A percentile compares a stretch with the other conserved stretches of the same genome.
phyloP scores from a whole-genome alignment of 2,888 invertebrate genomes.

The Dynastes grantii region DNA sequence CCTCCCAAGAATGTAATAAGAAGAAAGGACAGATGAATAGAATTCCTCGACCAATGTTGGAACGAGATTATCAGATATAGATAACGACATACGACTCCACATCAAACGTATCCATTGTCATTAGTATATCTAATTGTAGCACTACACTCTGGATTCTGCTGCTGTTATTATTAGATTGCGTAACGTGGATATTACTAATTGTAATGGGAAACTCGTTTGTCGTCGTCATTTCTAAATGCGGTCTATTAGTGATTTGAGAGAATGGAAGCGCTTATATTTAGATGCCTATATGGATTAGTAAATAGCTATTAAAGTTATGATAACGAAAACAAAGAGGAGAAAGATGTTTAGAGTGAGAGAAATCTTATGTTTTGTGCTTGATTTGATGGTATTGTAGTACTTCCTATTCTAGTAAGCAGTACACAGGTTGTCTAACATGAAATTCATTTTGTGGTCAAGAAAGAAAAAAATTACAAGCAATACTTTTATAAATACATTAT shows the following conservation, averaged over 20 bases:
- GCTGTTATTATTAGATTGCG: conserved; percentile 15
- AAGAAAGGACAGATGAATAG: not conserved
- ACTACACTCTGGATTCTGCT: not conserved
- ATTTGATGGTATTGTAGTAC: too few species aligned
- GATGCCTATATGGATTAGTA: too few species aligned
- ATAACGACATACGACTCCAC: not conserved
- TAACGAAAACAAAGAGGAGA: too few species aligned
- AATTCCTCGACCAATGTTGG: not conserved
- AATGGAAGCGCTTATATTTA: not conserved
- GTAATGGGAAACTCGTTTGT: conserved; percentile 22
- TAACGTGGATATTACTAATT: conserved; percentile 21
- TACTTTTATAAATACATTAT: too few species aligned
- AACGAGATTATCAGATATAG: not conserved
- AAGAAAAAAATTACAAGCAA: too few species aligned
- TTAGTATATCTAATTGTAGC: conserved; percentile 22
- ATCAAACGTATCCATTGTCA: conserved; percentile 22
- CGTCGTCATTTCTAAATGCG: not conserved
- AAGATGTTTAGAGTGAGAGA: too few species aligned
- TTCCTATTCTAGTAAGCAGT: too few species aligned
- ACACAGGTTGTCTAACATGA: too few species aligned
- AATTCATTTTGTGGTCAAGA: too few species aligned
- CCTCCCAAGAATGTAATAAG: not conserved
- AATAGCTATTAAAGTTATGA: too few species aligned
- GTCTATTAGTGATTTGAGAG: not conserved
- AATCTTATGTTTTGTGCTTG: too few species aligned